Conservation (phyloP, 2,797 vertebrate species). For the Passerculus sandwichensis region DNA sequence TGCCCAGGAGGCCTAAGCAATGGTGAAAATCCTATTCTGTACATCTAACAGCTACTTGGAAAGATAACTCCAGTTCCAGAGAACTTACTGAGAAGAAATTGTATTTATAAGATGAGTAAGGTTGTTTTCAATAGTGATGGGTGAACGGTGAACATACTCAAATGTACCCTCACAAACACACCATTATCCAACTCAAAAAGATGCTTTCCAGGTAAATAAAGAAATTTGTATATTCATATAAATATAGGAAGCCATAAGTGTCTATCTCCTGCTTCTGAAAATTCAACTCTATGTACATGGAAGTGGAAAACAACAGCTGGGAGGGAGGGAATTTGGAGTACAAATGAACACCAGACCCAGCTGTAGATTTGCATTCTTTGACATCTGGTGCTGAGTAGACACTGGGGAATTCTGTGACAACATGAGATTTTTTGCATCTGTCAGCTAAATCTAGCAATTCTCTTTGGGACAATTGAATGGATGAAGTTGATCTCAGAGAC, state of each 20-base stretch:
- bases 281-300: neutral
- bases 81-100: neutral
- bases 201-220: neutral
- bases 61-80: neutral
- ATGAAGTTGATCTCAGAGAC: conserved; percentile 12
- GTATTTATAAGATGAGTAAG: neutral
- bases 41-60: neutral
- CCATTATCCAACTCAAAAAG: neutral
- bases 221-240: neutral
- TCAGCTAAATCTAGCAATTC: conserved; percentile 43
- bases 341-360: conserved; percentile 52
- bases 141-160: neutral
- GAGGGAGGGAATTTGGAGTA: conserved; percentile 34
- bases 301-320: conserved; percentile 63
- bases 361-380: conserved; percentile 57
- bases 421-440: conserved; percentile 59
- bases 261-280: conserved; percentile 14
- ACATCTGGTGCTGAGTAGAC: conserved; percentile 60
- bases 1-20: neutral
- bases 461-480: conserved; percentile 14
- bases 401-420: conserved; percentile 39
- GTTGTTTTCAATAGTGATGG: neutral
- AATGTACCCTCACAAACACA: neutral
- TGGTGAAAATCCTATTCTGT: neutral
- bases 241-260: neutral